phyloP scores from a whole-genome alignment of 2,888 invertebrate genomes.

The Ormyrus nitidulus region DNA sequence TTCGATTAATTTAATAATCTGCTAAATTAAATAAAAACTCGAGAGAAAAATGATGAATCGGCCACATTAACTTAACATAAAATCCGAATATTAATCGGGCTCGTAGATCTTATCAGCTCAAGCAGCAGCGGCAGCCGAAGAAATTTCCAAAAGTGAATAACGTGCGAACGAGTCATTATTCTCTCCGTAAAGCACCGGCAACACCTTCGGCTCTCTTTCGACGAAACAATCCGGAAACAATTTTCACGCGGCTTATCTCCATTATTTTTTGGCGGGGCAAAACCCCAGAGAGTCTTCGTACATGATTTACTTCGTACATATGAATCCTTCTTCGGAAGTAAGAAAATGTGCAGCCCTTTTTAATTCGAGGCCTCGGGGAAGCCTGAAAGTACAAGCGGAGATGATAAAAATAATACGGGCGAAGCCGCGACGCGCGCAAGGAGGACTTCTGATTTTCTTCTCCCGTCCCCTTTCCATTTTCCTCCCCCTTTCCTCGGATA shows the following conservation, averaged over 20 bases:
- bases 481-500: neutral
- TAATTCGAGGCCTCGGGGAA: neutral
- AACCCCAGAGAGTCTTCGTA: neutral
- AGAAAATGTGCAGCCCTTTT: neutral
- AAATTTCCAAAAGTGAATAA: too few species aligned
- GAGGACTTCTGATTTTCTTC: constrained; percentile 26
- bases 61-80: neutral
- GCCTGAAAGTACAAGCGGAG: neutral
- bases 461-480: neutral
- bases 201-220: neutral
- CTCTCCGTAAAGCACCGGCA: neutral
- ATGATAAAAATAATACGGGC: neutral
- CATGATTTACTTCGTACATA: too few species aligned
- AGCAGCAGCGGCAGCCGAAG: too few species aligned
- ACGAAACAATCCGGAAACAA: constrained; percentile 19
- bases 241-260: constrained; percentile 12
- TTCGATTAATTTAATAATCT: too few species aligned
- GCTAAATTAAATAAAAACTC: too few species aligned
- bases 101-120: too few species aligned
- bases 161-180: neutral
- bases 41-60: too few species aligned
- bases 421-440: neutral
- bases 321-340: too few species aligned
- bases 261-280: neutral
- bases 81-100: neutral